These are phyloP conservation scores for Leptinotarsa haldemani DNA, from an alignment of 2,888 invertebrate species.

Conservation along the genomic window DNA sequence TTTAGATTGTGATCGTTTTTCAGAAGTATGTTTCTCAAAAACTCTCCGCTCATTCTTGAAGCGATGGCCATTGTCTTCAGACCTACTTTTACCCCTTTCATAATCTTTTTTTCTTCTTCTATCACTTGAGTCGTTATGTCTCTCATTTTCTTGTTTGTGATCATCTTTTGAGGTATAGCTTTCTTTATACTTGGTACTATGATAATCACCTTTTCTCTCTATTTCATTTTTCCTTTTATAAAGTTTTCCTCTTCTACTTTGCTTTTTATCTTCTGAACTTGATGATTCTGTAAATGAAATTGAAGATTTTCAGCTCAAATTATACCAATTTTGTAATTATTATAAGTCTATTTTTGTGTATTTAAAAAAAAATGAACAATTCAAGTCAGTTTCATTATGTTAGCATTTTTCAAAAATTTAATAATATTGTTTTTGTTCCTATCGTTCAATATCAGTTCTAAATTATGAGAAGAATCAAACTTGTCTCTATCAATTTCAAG, in stretches of 20 bases:
- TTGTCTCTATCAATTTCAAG: neutral
- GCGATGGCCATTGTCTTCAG: slow-evolving; percentile 49
- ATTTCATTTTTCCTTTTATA: slow-evolving; percentile 39
- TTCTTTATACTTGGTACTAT: slow-evolving; percentile 31
- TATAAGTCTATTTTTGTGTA: too few species aligned
- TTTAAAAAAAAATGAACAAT: too few species aligned
- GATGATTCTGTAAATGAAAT: slow-evolving; percentile 44
- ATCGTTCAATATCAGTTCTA: neutral
- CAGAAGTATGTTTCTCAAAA: slow-evolving; percentile 35
- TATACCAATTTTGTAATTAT: too few species aligned
- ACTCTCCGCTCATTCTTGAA: slow-evolving; percentile 40
- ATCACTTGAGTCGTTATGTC: slow-evolving; percentile 32
- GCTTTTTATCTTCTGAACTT: slow-evolving; percentile 54
- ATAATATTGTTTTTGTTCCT: neutral
- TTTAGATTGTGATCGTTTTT: slow-evolving; percentile 43
- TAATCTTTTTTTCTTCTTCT: slow-evolving; percentile 42
- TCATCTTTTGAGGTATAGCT: slow-evolving; percentile 26
- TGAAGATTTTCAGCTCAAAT: neutral
- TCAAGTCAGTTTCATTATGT: too few species aligned
- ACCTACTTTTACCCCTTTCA: slow-evolving; percentile 49
- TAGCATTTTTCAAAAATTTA: too few species aligned
- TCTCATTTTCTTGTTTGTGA: slow-evolving; percentile 33
- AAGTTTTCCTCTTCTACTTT: slow-evolving; percentile 41
- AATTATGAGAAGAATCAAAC: neutral
- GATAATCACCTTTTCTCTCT: slow-evolving; percentile 32